Conservation (phyloP, 1,140 invertebrate genomes). For the Drosophila triauraria region DNA sequence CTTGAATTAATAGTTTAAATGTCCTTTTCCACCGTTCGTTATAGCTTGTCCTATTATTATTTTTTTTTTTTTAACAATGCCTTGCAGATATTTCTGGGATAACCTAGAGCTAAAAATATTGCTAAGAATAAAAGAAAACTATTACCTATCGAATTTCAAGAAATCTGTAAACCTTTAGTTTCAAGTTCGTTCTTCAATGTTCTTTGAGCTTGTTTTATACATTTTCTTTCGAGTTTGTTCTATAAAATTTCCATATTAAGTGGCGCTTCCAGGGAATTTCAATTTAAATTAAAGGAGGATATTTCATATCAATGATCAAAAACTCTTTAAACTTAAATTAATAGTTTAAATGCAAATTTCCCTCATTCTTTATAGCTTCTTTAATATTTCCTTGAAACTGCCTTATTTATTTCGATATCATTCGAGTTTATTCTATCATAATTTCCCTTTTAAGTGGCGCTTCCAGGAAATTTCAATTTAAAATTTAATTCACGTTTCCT, state of each 20-base stretch:
- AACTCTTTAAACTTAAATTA: too few relatives aligned
- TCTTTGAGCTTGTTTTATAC: not conserved
- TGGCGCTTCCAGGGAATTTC: not conserved
- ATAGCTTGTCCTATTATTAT: too few relatives aligned
- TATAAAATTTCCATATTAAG: not conserved
- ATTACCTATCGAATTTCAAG: too few relatives aligned
- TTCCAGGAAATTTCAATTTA: slow-evolving; percentile 25
- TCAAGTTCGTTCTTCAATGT: too few relatives aligned
- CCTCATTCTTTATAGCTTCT: not conserved
- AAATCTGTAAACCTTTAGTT: too few relatives aligned
- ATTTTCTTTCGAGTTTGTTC: not conserved
- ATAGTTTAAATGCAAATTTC: too few relatives aligned
- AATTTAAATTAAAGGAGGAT: slow-evolving; percentile 6
- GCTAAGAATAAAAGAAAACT: not conserved
- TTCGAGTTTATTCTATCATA: slow-evolving; percentile 10
- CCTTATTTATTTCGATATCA: not conserved
- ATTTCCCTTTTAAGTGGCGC: not conserved
- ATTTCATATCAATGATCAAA: too few relatives aligned
- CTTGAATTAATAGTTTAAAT: too few relatives aligned
- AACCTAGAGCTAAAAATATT: not conserved
- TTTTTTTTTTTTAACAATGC: too few relatives aligned
- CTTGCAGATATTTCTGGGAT: too few relatives aligned
- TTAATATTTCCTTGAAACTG: not conserved
- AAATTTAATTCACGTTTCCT: slow-evolving; percentile 26
- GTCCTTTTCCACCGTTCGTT: too few relatives aligned